Percentiles rank a stretch among this genome's conserved stretches.
phyloP scores from a whole-genome alignment of 1,140 invertebrate species.

The Aphaenogaster rudis region DNA sequence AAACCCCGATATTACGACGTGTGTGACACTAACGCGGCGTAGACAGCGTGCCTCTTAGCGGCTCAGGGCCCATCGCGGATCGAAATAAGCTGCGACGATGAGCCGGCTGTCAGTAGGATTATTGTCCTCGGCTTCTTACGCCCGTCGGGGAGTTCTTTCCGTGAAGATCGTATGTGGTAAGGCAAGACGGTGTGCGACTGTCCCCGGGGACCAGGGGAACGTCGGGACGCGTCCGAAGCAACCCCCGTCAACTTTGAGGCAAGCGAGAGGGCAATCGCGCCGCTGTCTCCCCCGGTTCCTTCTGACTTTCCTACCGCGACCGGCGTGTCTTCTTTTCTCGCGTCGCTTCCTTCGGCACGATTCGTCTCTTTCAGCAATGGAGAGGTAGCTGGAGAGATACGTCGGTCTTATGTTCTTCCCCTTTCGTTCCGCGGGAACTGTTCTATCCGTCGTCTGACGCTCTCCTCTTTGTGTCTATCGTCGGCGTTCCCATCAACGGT shows the following conservation, averaged over 20 bases:
- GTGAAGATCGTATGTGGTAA: conserved; percentile 69
- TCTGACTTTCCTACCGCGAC: conserved; percentile 28
- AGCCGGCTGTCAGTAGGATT: conserved; percentile 85
- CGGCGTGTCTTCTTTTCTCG: conserved; percentile 43
- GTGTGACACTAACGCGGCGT: conserved; percentile 65
- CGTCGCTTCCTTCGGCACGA: conserved; percentile 33
- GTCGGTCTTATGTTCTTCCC: conserved; percentile 20
- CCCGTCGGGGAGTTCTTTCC: conserved; percentile 73
- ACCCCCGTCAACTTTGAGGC: conserved; percentile 77
- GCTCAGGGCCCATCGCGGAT: conserved; percentile 67
- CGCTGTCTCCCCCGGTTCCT: conserved; percentile 31
- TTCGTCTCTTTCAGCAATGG: conserved; percentile 1
- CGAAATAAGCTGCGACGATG: conserved; percentile 83
- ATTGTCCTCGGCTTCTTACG: conserved; percentile 86
- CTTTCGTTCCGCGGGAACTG: conserved; percentile 37
- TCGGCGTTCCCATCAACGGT: conserved; percentile 63
- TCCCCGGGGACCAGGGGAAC: conserved; percentile 79
- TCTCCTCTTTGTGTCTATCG: conserved; percentile 48
- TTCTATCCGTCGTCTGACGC: conserved; percentile 5
- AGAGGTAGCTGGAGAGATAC: neutral
- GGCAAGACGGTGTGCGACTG: conserved; percentile 52
- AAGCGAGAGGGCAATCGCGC: conserved; percentile 68
- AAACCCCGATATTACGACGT: conserved; percentile 68
- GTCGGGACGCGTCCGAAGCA: conserved; percentile 79
- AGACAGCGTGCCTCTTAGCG: conserved; percentile 68